Evolutionary conservation across 1,140 invertebrate species (phyloP).

Genomic region (Drosophila prosaltans): DNA sequence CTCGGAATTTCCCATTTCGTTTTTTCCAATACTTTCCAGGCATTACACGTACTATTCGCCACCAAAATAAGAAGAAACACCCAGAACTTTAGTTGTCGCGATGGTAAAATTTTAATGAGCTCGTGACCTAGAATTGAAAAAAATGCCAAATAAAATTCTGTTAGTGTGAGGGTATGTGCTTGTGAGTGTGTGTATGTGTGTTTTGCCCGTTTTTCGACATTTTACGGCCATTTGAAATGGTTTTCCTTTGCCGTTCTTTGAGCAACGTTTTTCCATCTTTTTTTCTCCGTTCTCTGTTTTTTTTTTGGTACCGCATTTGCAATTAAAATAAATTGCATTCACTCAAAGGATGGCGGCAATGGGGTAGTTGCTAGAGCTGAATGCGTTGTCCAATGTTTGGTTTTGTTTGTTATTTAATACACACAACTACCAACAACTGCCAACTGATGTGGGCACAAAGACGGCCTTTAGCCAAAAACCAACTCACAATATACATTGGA

Average conservation of each 20-base stretch:
- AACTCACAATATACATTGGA: not conserved
- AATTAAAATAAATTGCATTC: conserved; percentile 72
- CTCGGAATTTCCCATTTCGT: conserved; percentile 27
- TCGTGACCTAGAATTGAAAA: conserved; percentile 32
- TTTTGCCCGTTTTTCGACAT: conserved; percentile 30
- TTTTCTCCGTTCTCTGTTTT: not conserved
- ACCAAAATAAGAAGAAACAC: conserved; percentile 11
- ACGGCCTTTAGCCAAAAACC: not conserved
- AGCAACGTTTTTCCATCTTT: conserved; percentile 15
- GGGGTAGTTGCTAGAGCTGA: conserved; percentile 3
- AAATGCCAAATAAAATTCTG: conserved; percentile 2
- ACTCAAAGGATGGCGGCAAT: conserved; percentile 35
- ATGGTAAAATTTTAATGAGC: conserved; percentile 48
- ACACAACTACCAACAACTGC: not conserved
- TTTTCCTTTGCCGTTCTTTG: conserved; percentile 42
- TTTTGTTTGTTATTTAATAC: conserved; percentile 1
- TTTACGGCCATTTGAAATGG: conserved; percentile 47
- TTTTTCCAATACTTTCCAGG: conserved; percentile 25
- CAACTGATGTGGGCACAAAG: not conserved
- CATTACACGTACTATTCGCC: conserved; percentile 18
- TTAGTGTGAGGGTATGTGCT: not conserved
- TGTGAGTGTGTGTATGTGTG: conserved; percentile 15
- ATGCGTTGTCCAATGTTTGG: conserved; percentile 14
- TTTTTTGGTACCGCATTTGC: conserved; percentile 25
- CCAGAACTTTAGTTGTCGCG: conserved; percentile 10